A percentile compares a stretch with the other conserved stretches of the same genome.
phyloP scores from a whole-genome alignment of 2,888 invertebrate species.

The Athalia circularis region DNA sequence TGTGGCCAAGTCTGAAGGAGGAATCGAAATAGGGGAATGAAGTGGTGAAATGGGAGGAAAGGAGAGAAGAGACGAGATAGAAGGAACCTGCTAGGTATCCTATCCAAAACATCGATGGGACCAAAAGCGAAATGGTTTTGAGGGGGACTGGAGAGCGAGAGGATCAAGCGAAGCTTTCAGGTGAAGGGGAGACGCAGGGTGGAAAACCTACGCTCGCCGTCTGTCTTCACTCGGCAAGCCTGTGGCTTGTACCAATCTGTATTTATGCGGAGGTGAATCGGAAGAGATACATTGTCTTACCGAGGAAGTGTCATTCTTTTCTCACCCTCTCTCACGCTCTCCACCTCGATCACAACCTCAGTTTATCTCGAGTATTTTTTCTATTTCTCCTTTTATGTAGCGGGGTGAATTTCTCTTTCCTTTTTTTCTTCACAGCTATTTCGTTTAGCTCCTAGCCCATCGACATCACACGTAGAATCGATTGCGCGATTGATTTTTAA shows the following conservation, averaged over 20 bases:
- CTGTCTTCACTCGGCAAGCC: slow-evolving; percentile 25
- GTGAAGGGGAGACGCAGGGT: background rate
- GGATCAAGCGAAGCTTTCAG: slow-evolving; percentile 2
- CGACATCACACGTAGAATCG: slow-evolving; percentile 3
- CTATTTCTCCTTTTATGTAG: background rate
- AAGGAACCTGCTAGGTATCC: slow-evolving; percentile 27
- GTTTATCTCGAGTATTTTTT: background rate
- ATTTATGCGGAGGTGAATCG: slow-evolving; percentile 41
- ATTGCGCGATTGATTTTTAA: slow-evolving; percentile 28
- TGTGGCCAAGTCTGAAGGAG: slow-evolving; percentile 23
- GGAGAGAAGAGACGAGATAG: slow-evolving; percentile 11
- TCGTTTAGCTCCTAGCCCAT: too few relatives aligned
- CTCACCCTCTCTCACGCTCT: background rate
- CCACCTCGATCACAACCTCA: background rate
- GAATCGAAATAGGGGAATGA: background rate
- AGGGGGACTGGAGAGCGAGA: background rate
- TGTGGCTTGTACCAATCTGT: slow-evolving; percentile 46
- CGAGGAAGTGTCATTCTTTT: slow-evolving; percentile 29
- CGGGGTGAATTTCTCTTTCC: background rate
- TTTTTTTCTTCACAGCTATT: background rate
- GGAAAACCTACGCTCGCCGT: background rate
- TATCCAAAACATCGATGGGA: slow-evolving; percentile 3
- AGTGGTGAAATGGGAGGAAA: too few relatives aligned
- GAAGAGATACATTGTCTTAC: slow-evolving; percentile 31
- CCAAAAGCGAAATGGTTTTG: slow-evolving; percentile 29